These are phyloP conservation scores for Agrotis ipsilon DNA, from an alignment of 2,888 invertebrate species.

Conservation along the genomic window DNA sequence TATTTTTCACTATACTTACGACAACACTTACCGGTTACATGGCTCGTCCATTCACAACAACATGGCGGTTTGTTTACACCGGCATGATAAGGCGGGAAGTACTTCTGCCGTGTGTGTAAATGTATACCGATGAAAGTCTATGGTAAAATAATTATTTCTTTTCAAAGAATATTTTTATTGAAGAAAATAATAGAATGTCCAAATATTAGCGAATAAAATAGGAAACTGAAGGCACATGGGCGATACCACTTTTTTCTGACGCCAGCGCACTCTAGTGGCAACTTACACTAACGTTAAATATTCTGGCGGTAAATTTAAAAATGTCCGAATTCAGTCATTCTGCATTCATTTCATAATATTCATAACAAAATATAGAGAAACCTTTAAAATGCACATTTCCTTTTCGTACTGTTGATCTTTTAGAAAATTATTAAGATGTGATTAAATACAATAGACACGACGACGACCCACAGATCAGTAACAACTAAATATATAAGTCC, in stretches of 20 bases:
- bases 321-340: constrained; percentile 6
- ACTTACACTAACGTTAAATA: constrained; percentile 42
- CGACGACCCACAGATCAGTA: constrained; percentile 13
- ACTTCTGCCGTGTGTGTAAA: constrained; percentile 73
- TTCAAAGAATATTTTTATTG: constrained; percentile 79
- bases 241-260: constrained; percentile 80
- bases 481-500: constrained; percentile 30
- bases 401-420: constrained; percentile 8
- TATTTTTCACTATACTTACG: constrained; percentile 66
- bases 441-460: constrained; percentile 15
- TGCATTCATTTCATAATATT: constrained; percentile 1
- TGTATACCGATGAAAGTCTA: constrained; percentile 57
- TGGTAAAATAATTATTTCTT: constrained; percentile 73
- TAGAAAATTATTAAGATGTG: constrained; percentile 1
- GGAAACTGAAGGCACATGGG: constrained; percentile 80
- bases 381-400: background rate
- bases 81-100: constrained; percentile 90
- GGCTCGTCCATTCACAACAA: constrained; percentile 83
- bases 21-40: constrained; percentile 74
- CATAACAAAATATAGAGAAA: background rate
- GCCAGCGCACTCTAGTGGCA: constrained; percentile 78
- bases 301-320: constrained; percentile 73
- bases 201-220: constrained; percentile 66
- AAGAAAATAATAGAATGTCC: constrained; percentile 71
- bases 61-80: constrained; percentile 92